A percentile compares a stretch with the other conserved stretches of the same genome.
phyloP scores from a whole-genome alignment of 2,113 vertebrate species.

The Marmota monax region DNA sequence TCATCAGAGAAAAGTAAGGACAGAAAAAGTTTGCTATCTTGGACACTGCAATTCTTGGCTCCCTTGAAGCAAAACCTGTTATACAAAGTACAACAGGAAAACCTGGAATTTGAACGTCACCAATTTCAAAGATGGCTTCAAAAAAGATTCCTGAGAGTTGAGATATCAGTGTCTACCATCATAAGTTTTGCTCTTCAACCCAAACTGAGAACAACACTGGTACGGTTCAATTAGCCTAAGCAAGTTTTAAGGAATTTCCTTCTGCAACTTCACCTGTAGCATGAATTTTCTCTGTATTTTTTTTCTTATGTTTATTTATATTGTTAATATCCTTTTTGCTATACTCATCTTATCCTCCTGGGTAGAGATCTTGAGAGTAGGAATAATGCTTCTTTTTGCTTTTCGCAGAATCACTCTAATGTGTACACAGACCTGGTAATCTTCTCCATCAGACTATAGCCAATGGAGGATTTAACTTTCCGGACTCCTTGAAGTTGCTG shows the following conservation, averaged over 20 bases:
- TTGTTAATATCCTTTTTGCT: neutral
- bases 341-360: neutral
- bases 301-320: neutral
- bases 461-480: neutral
- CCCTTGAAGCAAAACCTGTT: neutral
- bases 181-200: neutral
- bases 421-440: neutral
- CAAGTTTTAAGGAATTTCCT: neutral
- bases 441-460: neutral
- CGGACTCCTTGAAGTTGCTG: neutral
- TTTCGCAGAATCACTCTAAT: neutral
- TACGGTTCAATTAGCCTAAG: neutral
- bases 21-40: neutral
- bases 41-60: neutral
- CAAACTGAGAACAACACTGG: neutral
- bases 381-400: neutral
- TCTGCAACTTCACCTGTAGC: neutral
- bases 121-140: slow-evolving; percentile 7
- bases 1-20: neutral
- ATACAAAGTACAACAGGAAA: neutral
- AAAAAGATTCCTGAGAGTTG: neutral
- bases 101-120: neutral
- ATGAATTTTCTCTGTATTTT: neutral
- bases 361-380: neutral
- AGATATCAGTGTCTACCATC: neutral